Evolutionary conservation across 1,140 invertebrate species (phyloP).

Genomic region (Neodiprion virginianus): DNA sequence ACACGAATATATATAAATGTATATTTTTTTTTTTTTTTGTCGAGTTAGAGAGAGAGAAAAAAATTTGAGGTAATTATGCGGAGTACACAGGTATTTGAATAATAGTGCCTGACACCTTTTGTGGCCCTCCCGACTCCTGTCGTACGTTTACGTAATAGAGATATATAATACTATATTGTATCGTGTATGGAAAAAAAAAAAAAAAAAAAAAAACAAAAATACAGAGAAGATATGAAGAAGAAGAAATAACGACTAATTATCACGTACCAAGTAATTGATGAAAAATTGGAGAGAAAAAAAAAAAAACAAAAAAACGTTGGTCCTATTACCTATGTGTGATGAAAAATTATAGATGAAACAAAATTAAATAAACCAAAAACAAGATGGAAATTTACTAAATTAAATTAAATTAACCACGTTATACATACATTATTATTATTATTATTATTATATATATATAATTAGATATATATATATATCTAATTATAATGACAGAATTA

Average conservation of each 20-base stretch:
- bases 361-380: too few species aligned
- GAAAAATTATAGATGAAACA: too few species aligned
- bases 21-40: not conserved
- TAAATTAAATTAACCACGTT: not conserved
- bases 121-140: constrained; percentile 60
- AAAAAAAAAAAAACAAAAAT: constrained; percentile 34
- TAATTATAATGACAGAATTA: not conserved
- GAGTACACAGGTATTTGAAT: constrained; percentile 59
- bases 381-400: too few species aligned
- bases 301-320: constrained; percentile 18
- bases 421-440: not conserved
- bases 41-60: not conserved
- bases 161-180: not conserved
- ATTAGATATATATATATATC: not conserved
- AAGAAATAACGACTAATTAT: constrained; percentile 37
- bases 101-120: constrained; percentile 63
- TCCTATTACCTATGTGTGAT: too few species aligned
- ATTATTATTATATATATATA: not conserved
- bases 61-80: constrained; percentile 49
- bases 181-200: constrained; percentile 11
- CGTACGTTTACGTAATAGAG: constrained; percentile 33
- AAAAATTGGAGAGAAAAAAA: constrained; percentile 41
- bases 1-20: not conserved
- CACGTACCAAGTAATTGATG: constrained; percentile 40
- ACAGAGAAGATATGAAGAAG: constrained; percentile 27